Conservation (phyloP, 2,113 vertebrate species). For the Paraplagusia blochii region DNA sequence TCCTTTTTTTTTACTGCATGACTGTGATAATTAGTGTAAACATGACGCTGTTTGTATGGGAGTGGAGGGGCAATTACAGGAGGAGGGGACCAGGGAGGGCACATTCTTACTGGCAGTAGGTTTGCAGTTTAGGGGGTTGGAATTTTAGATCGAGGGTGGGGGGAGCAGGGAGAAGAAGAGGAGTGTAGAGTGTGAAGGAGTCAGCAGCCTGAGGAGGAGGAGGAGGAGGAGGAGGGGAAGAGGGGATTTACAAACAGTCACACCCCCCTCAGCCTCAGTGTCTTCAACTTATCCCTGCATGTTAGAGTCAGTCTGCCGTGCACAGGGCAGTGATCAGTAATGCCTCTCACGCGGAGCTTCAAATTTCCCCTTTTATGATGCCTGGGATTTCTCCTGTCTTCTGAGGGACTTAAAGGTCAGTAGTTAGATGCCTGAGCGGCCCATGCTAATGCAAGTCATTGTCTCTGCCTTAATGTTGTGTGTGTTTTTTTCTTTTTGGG, state of each 20-base stretch:
- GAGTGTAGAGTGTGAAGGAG: constrained; percentile 49
- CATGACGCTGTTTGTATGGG: constrained; percentile 35
- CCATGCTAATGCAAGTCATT: constrained; percentile 45
- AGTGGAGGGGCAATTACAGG: constrained; percentile 53
- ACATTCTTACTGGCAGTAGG: constrained; percentile 60
- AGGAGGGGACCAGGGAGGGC: constrained; percentile 45
- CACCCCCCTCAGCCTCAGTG: constrained; percentile 50
- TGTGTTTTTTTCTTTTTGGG: not conserved
- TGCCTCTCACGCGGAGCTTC: constrained; percentile 27
- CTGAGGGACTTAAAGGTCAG: constrained; percentile 4
- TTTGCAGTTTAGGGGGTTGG: constrained; percentile 53
- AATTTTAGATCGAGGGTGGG: constrained; percentile 38
- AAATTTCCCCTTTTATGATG: constrained; percentile 16
- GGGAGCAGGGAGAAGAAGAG: constrained; percentile 42
- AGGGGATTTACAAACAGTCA: constrained; percentile 42
- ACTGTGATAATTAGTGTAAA: constrained; percentile 45
- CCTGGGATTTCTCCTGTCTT: constrained; percentile 21
- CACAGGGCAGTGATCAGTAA: constrained; percentile 45
- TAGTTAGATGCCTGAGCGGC: constrained; percentile 10
- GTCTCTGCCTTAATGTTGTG: constrained; percentile 8
- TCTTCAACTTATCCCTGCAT: constrained; percentile 59
- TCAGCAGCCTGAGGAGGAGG: constrained; percentile 34
- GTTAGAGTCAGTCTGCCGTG: constrained; percentile 49
- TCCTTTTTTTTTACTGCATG: not conserved
- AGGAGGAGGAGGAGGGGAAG: constrained; percentile 4